Evolutionary conservation across 2,797 vertebrate genomes (phyloP).

Genomic region (Hydrophis major): DNA sequence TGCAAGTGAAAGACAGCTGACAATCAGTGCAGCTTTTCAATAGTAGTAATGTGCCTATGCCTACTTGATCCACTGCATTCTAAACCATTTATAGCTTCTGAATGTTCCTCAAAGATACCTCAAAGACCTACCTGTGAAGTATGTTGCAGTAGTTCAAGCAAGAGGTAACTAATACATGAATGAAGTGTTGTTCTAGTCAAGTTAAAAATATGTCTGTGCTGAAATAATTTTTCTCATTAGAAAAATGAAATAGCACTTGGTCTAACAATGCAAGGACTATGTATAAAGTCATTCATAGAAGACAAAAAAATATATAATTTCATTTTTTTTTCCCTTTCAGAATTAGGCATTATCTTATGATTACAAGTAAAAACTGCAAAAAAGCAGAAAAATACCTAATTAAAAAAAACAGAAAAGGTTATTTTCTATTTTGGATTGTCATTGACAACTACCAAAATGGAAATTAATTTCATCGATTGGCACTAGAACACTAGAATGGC

Average conservation of each 20-base stretch:
- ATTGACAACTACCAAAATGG: not conserved
- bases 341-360: not conserved
- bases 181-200: not conserved
- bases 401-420: not conserved
- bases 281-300: not conserved
- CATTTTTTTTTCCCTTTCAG: not conserved
- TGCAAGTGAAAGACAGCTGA: not conserved
- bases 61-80: not conserved
- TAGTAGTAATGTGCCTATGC: not conserved
- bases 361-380: not conserved
- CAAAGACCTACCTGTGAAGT: not conserved
- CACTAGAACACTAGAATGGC: not conserved
- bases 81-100: not conserved
- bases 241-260: not conserved
- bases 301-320: not conserved
- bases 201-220: not conserved
- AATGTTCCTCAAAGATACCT: not conserved
- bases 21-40: not conserved
- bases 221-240: not conserved
- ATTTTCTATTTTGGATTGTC: not conserved
- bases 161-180: not conserved
- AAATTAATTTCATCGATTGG: not conserved
- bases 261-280: not conserved
- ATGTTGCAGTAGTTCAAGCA: not conserved
- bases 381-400: not conserved